Evolutionary conservation across 1,140 invertebrate genomes (phyloP).

Genomic region (Luehdorfia chinensis): DNA sequence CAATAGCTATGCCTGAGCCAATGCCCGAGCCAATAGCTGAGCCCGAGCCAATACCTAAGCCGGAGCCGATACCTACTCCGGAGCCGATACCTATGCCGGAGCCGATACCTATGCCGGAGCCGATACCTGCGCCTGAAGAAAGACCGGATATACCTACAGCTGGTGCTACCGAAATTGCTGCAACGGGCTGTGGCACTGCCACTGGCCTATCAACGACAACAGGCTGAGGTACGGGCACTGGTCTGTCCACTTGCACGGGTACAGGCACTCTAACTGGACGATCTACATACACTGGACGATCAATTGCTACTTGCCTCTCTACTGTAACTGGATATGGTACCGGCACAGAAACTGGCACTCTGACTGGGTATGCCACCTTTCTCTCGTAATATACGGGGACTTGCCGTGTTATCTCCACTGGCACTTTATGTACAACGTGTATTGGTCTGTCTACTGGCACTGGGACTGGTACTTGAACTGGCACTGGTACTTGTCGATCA

Average conservation of each 20-base stretch:
- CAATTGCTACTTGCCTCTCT: slow-evolving; percentile 61
- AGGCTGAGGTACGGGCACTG: slow-evolving; percentile 52
- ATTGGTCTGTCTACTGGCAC: slow-evolving; percentile 63
- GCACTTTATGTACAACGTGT: slow-evolving; percentile 58
- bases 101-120: background rate
- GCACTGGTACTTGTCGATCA: slow-evolving; percentile 52
- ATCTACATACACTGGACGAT: slow-evolving; percentile 66
- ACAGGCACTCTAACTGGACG: slow-evolving; percentile 61
- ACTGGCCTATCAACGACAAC: slow-evolving; percentile 63
- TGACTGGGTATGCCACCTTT: slow-evolving; percentile 62
- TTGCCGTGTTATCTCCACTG: slow-evolving; percentile 77
- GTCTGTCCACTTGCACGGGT: slow-evolving; percentile 57
- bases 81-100: background rate
- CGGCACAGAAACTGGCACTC: slow-evolving; percentile 57
- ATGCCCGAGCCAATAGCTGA: background rate
- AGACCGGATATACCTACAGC: slow-evolving; percentile 19
- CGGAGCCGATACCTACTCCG: background rate
- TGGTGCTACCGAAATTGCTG: slow-evolving; percentile 18
- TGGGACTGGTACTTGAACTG: slow-evolving; percentile 76
- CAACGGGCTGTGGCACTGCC: slow-evolving; percentile 57
- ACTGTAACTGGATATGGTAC: slow-evolving; percentile 65
- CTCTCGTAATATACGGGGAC: slow-evolving; percentile 77
- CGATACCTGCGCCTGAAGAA: slow-evolving; percentile 10
- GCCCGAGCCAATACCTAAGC: slow-evolving; percentile 21
- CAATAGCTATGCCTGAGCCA: background rate